Base-by-base conservation (phyloP, 2,888 invertebrate species). In the Calliphora vomitoria region DNA sequence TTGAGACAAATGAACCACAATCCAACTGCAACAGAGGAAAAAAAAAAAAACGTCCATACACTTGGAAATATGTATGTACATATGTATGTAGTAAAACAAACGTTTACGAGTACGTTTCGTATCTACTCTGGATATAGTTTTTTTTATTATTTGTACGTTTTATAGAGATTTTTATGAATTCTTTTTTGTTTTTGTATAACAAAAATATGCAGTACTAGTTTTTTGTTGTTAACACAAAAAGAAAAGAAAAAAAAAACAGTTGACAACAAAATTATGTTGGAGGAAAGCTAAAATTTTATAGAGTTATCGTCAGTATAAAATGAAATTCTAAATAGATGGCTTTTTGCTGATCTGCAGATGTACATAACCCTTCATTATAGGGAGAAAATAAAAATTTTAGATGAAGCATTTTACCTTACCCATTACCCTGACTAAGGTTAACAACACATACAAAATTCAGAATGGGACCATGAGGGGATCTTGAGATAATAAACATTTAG, bases 1-100 rank as follows among this genome's bases (percentile, higher is more conserved):
- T 88, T 83, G 87, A 87, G 87, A 87, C 87, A 87, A 85, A 87
- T 87, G 82, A 87, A 85, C 82, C 85, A 85, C 69, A 85, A 87
- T 35, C 58, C 55, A 64, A 47, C 50, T 38, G 50, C 68, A 25
- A 13, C 55, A 66, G 18, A 35, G 18, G 4, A 60, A 80, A 50
- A 71, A 15, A n/a, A 68, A 55, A 8, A 44, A 15, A 2, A 53
- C 50, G 18, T 31, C 20, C 31, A 71, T 71, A 55, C 47, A 78
- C 78, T 68, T 68, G 82, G 68, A 75, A 66, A 71, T 68, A 68
- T 11, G 47, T 75, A 60, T 68, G 31, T 31, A 31, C 2, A 0
- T n/a, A n/a, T n/a, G n/a, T 35, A 35, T 35, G 35, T 35, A 35
- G 35, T 79, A 53, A 47, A 55, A 68, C 71, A 84, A 60, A 76